Evolutionary conservation across 1,140 invertebrate species (phyloP).

Genomic region (Caenorhabditis remanei): DNA sequence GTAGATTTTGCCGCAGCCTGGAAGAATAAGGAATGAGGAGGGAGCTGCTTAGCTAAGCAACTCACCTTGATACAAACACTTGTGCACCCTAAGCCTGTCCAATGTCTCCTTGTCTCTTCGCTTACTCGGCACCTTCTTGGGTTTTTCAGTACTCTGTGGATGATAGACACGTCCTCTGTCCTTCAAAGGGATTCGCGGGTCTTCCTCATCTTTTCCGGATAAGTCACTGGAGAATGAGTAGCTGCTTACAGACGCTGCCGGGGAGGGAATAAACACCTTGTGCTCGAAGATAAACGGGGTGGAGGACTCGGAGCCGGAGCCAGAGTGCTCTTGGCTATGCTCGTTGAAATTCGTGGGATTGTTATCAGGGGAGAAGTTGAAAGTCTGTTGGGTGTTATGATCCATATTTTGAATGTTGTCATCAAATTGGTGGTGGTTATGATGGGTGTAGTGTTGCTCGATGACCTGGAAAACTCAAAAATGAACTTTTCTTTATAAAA

Average conservation of each 20-base stretch:
- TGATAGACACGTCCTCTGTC: slow-evolving; percentile 36
- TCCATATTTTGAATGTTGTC: slow-evolving; percentile 4
- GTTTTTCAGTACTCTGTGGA: slow-evolving; percentile 41
- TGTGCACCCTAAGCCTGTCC: slow-evolving; percentile 66
- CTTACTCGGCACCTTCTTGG: slow-evolving; percentile 34
- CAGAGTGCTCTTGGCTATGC: neutral
- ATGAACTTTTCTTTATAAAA: neutral
- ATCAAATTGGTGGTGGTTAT: slow-evolving; percentile 18
- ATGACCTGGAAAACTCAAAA: slow-evolving; percentile 2
- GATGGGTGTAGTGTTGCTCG: slow-evolving; percentile 43
- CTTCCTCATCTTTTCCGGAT: slow-evolving; percentile 20
- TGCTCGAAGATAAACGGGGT: neutral
- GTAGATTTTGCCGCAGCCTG: slow-evolving; percentile 97
- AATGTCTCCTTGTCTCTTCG: slow-evolving; percentile 46
- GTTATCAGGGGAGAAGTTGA: neutral
- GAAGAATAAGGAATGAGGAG: slow-evolving; percentile 46
- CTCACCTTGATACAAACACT: slow-evolving; percentile 67
- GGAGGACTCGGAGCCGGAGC: neutral
- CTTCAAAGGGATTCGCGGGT: neutral
- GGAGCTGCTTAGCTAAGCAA: neutral
- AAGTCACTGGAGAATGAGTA: slow-evolving; percentile 21
- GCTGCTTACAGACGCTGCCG: neutral
- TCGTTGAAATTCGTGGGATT: neutral
- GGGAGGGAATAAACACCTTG: neutral
- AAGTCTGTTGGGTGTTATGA: neutral